phyloP scores from a whole-genome alignment of 2,888 invertebrate genomes.

The Eristalis pertinax region DNA sequence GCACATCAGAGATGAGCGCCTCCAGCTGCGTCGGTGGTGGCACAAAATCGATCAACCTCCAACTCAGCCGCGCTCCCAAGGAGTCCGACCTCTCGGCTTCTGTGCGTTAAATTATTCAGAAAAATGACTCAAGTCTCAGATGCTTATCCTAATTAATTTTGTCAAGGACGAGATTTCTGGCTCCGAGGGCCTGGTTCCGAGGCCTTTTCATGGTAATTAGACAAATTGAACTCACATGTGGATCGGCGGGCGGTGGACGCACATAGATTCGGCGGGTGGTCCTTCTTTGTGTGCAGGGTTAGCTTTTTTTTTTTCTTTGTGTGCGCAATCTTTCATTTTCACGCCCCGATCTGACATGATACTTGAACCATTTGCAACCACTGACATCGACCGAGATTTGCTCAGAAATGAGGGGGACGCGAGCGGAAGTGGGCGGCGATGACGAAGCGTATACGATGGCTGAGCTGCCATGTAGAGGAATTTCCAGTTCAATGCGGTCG shows the following conservation, averaged over 20 bases:
- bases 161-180: conserved; percentile 26
- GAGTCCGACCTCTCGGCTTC: neutral
- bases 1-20: neutral
- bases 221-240: conserved; percentile 25
- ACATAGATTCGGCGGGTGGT: neutral
- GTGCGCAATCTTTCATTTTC: conserved; percentile 27
- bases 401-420: neutral
- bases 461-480: conserved; percentile 37
- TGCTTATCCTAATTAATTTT: conserved; percentile 30
- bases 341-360: conserved; percentile 46
- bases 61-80: neutral
- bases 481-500: conserved; percentile 54
- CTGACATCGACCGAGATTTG: conserved; percentile 37
- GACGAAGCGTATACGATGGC: neutral
- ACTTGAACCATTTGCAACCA: conserved; percentile 48
- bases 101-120: conserved; percentile 31
- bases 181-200: neutral
- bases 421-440: neutral
- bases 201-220: conserved; percentile 33
- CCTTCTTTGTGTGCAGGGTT: neutral
- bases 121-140: conserved; percentile 4
- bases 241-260: neutral
- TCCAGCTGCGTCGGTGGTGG: conserved; percentile 4
- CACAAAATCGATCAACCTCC: conserved; percentile 36
- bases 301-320: neutral